These are phyloP conservation scores for Chloromyia formosa DNA, from an alignment of 2,888 invertebrate genomes.

Conservation along the genomic window DNA sequence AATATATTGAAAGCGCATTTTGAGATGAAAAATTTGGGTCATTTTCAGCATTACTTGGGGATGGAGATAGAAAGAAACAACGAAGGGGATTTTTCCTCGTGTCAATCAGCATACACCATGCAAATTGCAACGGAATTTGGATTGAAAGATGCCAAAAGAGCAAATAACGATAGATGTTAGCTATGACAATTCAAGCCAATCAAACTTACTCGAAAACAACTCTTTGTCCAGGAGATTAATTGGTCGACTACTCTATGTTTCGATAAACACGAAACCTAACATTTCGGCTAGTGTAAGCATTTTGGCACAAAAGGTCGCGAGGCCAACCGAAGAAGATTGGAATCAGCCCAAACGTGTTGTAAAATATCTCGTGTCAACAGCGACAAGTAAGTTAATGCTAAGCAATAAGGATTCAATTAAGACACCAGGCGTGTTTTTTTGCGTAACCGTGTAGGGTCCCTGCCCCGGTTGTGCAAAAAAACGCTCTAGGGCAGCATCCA, in stretches of 20 bases:
- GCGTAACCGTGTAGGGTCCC: no score
- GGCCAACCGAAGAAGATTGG: constrained; percentile 31
- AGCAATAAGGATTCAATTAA: not conserved
- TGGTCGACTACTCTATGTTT: constrained; percentile 52
- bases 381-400: constrained; percentile 31
- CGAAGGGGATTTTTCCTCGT: no score
- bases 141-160: not conserved
- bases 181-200: not conserved
- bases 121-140: not conserved
- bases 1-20: no score
- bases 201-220: constrained; percentile 35
- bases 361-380: constrained; percentile 33
- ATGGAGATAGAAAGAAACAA: no score
- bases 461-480: no score
- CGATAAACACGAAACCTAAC: constrained; percentile 52
- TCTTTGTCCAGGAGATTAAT: constrained; percentile 50
- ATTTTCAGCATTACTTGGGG: no score
- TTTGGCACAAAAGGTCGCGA: constrained; percentile 44
- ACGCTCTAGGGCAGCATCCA: no score
- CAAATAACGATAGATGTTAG: not conserved
- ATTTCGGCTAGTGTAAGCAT: constrained; percentile 49
- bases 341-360: constrained; percentile 39
- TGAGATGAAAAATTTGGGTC: no score
- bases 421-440: no score
- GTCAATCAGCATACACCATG: no score